Evolutionary conservation across 2,113 vertebrate genomes (phyloP).

Genomic region (Lagopus leucura): DNA sequence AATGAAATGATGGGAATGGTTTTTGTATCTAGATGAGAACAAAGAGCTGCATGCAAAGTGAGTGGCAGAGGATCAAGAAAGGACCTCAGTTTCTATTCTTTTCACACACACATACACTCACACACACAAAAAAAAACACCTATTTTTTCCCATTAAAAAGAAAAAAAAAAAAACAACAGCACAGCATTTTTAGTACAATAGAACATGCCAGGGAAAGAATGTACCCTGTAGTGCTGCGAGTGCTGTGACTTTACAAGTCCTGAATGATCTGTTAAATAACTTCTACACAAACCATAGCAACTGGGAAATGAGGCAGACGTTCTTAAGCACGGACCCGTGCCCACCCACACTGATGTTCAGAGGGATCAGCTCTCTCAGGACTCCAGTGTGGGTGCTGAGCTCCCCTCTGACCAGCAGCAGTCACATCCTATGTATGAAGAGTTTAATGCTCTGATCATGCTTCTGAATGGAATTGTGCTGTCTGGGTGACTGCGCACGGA

Average conservation of each 20-base stretch:
- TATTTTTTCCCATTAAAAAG: not conserved
- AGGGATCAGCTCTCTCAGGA: not conserved
- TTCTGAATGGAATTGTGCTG: not conserved
- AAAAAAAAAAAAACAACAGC: not conserved
- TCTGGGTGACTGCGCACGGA: not conserved
- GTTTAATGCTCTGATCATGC: not conserved
- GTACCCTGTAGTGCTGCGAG: not conserved
- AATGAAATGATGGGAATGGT: not conserved
- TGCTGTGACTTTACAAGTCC: not conserved
- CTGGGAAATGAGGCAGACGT: not conserved
- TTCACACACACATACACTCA: not conserved
- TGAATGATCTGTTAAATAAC: not conserved
- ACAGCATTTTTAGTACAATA: not conserved
- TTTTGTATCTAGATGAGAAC: not conserved
- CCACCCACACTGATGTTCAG: not conserved
- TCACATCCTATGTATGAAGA: not conserved
- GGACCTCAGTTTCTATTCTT: not conserved
- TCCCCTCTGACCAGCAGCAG: fast-evolving
- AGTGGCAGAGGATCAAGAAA: not conserved
- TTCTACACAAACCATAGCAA: not conserved
- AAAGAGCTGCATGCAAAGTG: not conserved
- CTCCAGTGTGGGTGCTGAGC: fast-evolving
- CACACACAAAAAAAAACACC: not conserved
- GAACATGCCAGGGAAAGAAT: not conserved
- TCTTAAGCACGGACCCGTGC: fast-evolving